phyloP scores from a whole-genome alignment of 1,140 invertebrate genomes.

The Ostrea edulis region DNA sequence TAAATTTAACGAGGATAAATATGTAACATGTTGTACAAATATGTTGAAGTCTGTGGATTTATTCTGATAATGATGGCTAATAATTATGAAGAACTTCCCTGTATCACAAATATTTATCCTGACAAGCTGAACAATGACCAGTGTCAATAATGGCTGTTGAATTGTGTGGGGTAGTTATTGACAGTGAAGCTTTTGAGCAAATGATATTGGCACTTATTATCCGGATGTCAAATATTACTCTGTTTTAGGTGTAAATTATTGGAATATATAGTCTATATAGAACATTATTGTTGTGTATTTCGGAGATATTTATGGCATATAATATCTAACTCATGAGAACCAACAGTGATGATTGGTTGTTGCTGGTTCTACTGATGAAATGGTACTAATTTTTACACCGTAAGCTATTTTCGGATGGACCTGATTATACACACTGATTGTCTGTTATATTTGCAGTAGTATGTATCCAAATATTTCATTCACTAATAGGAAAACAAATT shows the following conservation, averaged over 20 bases:
- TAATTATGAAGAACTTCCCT: background rate
- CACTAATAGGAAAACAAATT: too few species aligned
- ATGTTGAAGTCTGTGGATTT: background rate
- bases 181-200: constrained; percentile 5
- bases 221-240: constrained; percentile 21
- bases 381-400: too few species aligned
- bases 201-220: constrained; percentile 25
- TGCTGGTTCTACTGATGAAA: too few species aligned
- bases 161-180: background rate
- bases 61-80: background rate
- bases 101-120: background rate
- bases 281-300: background rate
- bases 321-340: background rate
- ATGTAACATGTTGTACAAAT: background rate
- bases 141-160: background rate
- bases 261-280: background rate
- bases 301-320: background rate
- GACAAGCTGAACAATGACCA: background rate
- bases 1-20: background rate
- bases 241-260: background rate
- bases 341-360: too few species aligned
- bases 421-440: too few species aligned
- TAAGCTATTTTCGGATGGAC: too few species aligned
- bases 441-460: too few species aligned
- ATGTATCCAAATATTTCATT: too few species aligned